These are phyloP conservation scores for Ceratotherium simum DNA, from an alignment of 2,113 vertebrate species.

Conservation along the genomic window DNA sequence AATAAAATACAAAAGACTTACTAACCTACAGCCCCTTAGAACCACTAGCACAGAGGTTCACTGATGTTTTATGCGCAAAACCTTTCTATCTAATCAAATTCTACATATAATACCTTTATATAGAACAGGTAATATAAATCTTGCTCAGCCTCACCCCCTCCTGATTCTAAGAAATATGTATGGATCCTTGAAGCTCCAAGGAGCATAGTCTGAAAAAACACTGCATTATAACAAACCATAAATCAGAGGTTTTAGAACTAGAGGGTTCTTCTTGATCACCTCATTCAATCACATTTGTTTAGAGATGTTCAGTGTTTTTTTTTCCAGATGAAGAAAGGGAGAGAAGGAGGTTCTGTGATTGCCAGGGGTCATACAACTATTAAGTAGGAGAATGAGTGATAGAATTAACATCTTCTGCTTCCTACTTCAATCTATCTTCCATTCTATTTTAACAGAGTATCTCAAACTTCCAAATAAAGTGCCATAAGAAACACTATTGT, in stretches of 20 bases:
- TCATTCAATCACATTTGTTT: neutral
- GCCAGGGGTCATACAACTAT: neutral
- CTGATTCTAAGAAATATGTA: neutral
- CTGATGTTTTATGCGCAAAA: neutral
- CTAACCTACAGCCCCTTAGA: neutral
- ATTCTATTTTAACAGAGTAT: neutral
- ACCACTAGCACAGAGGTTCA: neutral
- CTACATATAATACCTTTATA: neutral
- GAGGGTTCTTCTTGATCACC: neutral
- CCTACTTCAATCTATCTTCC: neutral
- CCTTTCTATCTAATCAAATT: neutral
- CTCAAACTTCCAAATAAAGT: conserved; percentile 9
- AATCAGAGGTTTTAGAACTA: neutral
- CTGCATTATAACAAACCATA: neutral
- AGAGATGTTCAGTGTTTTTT: neutral
- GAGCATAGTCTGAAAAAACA: neutral
- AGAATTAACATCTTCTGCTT: neutral
- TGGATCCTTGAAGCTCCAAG: neutral
- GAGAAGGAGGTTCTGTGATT: neutral
- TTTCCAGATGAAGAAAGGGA: neutral
- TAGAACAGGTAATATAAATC: neutral
- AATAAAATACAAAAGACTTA: neutral
- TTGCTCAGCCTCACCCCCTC: neutral
- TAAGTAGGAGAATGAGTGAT: neutral
- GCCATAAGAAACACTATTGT: neutral